These are phyloP conservation scores for Monochamus alternatus DNA, from an alignment of 2,888 invertebrate species.

Conservation along the genomic window DNA sequence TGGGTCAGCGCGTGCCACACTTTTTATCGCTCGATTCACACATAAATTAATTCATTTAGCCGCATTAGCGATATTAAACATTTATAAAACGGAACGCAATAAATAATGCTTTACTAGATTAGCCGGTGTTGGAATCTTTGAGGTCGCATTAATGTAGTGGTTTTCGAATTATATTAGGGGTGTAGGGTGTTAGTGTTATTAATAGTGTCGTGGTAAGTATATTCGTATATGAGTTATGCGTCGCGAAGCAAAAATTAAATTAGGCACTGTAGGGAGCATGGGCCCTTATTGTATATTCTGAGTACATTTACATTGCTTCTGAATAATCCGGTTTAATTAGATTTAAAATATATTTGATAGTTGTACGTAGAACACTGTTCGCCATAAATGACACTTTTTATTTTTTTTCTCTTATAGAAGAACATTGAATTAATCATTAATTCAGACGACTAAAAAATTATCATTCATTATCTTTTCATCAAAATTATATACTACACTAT, in stretches of 20 bases:
- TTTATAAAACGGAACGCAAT: slow-evolving; percentile 58
- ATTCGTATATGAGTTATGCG: slow-evolving; percentile 29
- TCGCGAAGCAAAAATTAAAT: slow-evolving; percentile 30
- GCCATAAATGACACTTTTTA: too few relatives aligned
- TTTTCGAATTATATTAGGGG: slow-evolving; percentile 36
- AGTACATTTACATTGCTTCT: slow-evolving; percentile 23
- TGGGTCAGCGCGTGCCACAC: slow-evolving; percentile 56
- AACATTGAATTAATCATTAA: too few relatives aligned
- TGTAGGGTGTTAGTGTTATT: slow-evolving; percentile 30
- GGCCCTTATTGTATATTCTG: background rate
- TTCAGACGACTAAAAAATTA: too few relatives aligned
- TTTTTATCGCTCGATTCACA: slow-evolving; percentile 67
- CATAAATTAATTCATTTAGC: slow-evolving; percentile 63
- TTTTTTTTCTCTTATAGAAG: too few relatives aligned
- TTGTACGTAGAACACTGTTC: background rate
- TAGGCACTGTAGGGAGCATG: slow-evolving; percentile 3
- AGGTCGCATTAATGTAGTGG: slow-evolving; percentile 30
- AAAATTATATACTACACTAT: too few relatives aligned
- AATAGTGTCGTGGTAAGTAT: slow-evolving; percentile 34
- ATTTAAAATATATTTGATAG: too few relatives aligned
- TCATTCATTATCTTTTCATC: too few relatives aligned
- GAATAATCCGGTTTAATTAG: slow-evolving; percentile 3
- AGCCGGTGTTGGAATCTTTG: slow-evolving; percentile 56
- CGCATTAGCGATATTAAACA: slow-evolving; percentile 63
- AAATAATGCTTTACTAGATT: slow-evolving; percentile 68